Evolutionary conservation across 2,888 invertebrate species (phyloP).

Genomic region (Imbricaverruca yamaguchii): DNA sequence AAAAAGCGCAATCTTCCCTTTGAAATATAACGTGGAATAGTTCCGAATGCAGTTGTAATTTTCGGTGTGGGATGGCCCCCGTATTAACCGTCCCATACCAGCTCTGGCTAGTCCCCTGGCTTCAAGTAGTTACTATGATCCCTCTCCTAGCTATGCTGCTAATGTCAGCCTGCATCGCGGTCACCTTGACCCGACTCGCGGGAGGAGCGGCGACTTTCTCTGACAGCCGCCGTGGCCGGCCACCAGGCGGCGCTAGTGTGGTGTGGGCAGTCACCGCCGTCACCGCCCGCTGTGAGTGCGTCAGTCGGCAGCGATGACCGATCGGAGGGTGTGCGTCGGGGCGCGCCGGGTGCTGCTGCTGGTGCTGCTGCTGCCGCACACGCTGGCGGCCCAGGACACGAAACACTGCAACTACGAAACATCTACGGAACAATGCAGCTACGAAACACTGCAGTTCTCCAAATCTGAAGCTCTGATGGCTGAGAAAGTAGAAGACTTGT

Average conservation of each 20-base stretch:
- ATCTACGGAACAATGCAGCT: no score
- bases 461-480: background rate
- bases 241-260: background rate
- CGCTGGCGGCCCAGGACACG: background rate
- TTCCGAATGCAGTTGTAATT: no score
- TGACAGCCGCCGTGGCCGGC: background rate
- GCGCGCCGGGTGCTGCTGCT: background rate
- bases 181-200: background rate
- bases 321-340: background rate
- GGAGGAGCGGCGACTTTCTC: background rate
- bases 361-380: background rate
- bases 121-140: no score
- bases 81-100: no score
- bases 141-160: no score
- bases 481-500: slow-evolving; percentile 26
- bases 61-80: no score
- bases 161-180: background rate
- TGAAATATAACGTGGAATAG: no score
- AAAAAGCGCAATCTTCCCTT: no score
- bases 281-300: no score
- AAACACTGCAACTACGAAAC: background rate
- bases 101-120: no score
- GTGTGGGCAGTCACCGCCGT: background rate
- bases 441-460: background rate
- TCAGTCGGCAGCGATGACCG: background rate